Percentiles rank a stretch among this genome's conserved stretches.
Conservation (phyloP, 2,888 invertebrate species). For the Congeria kusceri region DNA sequence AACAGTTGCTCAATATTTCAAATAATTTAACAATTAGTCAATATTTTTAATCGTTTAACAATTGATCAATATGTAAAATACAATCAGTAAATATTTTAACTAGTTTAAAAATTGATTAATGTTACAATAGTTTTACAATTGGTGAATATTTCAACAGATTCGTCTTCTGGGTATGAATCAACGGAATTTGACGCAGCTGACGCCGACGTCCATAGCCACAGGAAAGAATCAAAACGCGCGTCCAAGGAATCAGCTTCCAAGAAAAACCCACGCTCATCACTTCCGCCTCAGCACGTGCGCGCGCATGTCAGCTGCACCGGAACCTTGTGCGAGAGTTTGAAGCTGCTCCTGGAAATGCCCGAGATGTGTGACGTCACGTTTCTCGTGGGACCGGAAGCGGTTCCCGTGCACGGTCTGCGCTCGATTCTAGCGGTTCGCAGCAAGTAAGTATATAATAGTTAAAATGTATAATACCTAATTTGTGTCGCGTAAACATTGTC, state of each 20-base stretch:
- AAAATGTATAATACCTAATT: neutral
- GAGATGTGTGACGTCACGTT: slow-evolving; percentile 62
- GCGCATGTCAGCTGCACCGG: slow-evolving; percentile 36
- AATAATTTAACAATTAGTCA: no score
- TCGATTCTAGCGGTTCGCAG: slow-evolving; percentile 43
- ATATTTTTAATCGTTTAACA: no score
- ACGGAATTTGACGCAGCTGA: slow-evolving; percentile 35
- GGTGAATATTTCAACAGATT: slow-evolving; percentile 26
- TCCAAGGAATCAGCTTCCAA: slow-evolving; percentile 11
- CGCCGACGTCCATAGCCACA: neutral
- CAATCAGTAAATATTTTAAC: no score
- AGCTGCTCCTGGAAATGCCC: slow-evolving; percentile 40
- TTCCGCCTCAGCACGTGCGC: slow-evolving; percentile 10
- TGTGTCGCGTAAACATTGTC: no score
- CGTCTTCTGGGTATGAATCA: slow-evolving; percentile 59
- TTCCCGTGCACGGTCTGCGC: slow-evolving; percentile 43
- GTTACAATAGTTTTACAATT: no score
- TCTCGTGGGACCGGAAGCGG: slow-evolving; percentile 39
- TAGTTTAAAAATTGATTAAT: neutral
- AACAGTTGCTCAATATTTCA: no score
- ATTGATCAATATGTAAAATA: no score
- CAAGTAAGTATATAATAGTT: slow-evolving; percentile 27
- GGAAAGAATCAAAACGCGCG: neutral
- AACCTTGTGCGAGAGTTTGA: slow-evolving; percentile 39
- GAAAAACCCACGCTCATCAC: neutral